phyloP scores from a whole-genome alignment of 2,113 vertebrate genomes.

The Holacanthus passer region DNA sequence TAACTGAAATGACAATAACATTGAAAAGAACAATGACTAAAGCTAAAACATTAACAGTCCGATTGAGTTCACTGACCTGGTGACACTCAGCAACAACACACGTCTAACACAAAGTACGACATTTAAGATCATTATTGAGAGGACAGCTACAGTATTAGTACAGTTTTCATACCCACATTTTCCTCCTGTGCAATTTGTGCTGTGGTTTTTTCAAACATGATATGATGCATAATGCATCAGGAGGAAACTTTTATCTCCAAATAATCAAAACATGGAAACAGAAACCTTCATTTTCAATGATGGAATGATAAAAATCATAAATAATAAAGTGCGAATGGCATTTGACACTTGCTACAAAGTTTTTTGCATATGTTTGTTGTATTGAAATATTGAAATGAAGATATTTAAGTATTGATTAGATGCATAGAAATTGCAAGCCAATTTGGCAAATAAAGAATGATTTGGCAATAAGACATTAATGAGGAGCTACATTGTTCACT shows the following conservation, averaged over 20 bases:
- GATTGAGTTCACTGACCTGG: neutral
- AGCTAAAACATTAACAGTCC: slow-evolving; percentile 1
- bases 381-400: neutral
- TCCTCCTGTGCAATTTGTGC: slow-evolving; percentile 39
- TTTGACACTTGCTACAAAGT: slow-evolving; percentile 33
- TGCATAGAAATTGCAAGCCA: slow-evolving; percentile 39
- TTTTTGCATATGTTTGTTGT: slow-evolving; percentile 50
- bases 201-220: slow-evolving; percentile 37
- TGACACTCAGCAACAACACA: neutral
- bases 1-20: neutral
- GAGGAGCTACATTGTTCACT: slow-evolving; percentile 35
- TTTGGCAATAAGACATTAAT: slow-evolving; percentile 47
- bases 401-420: slow-evolving; percentile 6
- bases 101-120: neutral
- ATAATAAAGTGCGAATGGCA: neutral
- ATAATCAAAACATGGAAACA: neutral
- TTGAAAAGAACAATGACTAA: neutral
- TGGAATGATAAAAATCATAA: neutral
- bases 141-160: neutral
- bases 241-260: neutral
- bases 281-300: neutral
- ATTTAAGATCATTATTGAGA: neutral
- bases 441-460: slow-evolving; percentile 45
- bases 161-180: neutral
- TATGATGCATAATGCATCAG: slow-evolving; percentile 24